Percentiles rank a stretch among this genome's conserved stretches.
Evolutionary conservation across 2,888 invertebrate species (phyloP).

Genomic region (Keiferia lycopersicella): DNA sequence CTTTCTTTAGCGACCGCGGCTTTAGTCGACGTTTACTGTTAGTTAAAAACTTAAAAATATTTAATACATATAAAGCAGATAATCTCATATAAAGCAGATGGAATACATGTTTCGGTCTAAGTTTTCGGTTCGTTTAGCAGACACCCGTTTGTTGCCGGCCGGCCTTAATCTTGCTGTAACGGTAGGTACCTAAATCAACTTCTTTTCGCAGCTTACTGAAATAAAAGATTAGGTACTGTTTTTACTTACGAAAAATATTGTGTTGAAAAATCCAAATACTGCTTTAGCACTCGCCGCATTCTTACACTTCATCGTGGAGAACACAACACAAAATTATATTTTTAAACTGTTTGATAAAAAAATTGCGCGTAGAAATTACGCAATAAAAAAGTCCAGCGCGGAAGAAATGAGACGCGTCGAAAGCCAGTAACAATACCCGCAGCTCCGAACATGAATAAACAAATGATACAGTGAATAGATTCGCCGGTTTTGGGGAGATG

Average conservation of each 20-base stretch:
- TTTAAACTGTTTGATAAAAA: not conserved
- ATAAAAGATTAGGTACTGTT: slow-evolving; percentile 12
- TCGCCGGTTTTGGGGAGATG: slow-evolving; percentile 77
- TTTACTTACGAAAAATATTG: slow-evolving; percentile 82
- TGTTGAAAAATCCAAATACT: slow-evolving; percentile 85
- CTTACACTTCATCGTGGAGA: slow-evolving; percentile 57
- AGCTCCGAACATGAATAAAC: slow-evolving; percentile 62
- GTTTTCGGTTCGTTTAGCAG: slow-evolving; percentile 9
- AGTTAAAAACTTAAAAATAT: too few species aligned
- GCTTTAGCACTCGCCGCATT: slow-evolving; percentile 82
- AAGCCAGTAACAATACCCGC: slow-evolving; percentile 39
- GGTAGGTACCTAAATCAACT: not conserved
- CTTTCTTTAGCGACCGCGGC: too few species aligned
- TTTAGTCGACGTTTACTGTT: too few species aligned
- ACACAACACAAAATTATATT: not conserved
- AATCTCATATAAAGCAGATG: not conserved
- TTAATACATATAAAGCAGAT: too few species aligned
- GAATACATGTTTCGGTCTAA: slow-evolving; percentile 5
- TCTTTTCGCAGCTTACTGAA: not conserved
- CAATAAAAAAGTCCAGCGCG: slow-evolving; percentile 31
- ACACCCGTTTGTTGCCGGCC: not conserved
- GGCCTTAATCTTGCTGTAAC: slow-evolving; percentile 4
- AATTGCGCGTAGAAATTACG: slow-evolving; percentile 14
- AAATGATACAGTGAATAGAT: slow-evolving; percentile 69
- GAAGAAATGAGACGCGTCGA: slow-evolving; percentile 28